Conservation (phyloP, 2,113 vertebrate genomes). For the Carassius auratus region DNA sequence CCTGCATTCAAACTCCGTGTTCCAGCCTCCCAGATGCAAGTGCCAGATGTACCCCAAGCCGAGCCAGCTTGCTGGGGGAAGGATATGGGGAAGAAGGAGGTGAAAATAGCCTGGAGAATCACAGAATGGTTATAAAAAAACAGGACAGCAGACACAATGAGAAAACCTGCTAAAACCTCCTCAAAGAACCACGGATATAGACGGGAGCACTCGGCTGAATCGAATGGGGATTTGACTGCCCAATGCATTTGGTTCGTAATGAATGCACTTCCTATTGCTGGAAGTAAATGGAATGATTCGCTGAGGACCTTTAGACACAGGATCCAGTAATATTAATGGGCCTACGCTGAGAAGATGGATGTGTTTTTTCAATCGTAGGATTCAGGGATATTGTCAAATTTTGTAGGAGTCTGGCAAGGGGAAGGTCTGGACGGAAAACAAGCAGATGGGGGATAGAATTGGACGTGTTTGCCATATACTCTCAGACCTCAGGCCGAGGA, state of each 20-base stretch:
- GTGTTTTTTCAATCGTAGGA: conserved; percentile 33
- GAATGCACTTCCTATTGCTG: conserved; percentile 13
- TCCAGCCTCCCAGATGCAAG: conserved; percentile 18
- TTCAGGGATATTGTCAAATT: background rate
- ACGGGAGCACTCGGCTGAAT: background rate
- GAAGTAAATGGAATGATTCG: conserved; percentile 43
- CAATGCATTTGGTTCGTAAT: conserved; percentile 17
- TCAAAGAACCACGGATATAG: background rate
- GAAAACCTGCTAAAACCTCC: conserved; percentile 20
- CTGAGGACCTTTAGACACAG: conserved; percentile 38
- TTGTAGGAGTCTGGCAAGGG: background rate
- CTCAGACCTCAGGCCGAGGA: conserved; percentile 9
- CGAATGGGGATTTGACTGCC: background rate
- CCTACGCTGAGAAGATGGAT: background rate
- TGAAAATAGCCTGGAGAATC: conserved; percentile 9
- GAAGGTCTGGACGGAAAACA: background rate
- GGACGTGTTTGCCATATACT: background rate
- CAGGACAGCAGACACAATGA: conserved; percentile 52
- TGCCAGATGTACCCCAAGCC: conserved; percentile 21
- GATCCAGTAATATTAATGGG: conserved; percentile 22
- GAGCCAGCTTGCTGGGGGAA: background rate
- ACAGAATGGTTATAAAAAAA: conserved; percentile 46
- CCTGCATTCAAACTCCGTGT: background rate
- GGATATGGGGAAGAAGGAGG: conserved; percentile 24
- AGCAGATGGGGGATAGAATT: background rate